Evolutionary conservation across 2,797 vertebrate species (phyloP).

Genomic region (Channa striata): DNA sequence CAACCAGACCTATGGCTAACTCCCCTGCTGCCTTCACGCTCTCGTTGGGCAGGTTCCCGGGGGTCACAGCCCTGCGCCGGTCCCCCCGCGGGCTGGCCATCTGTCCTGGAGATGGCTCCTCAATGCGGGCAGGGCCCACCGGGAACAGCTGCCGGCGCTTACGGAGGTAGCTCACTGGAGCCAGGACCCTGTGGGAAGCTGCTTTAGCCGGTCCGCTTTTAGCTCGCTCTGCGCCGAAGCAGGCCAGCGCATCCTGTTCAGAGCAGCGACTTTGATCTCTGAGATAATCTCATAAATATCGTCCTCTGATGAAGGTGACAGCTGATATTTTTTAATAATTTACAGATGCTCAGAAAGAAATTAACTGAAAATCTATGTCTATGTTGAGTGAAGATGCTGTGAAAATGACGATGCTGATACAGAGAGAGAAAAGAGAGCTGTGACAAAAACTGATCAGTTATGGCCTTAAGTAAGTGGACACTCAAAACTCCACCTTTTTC

Average conservation of each 20-base stretch:
- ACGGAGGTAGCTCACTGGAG: constrained; percentile 49
- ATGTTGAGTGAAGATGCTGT: no score
- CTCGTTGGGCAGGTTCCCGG: constrained; percentile 69
- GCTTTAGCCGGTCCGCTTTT: constrained; percentile 60
- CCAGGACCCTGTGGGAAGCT: constrained; percentile 52
- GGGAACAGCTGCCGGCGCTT: constrained; percentile 66
- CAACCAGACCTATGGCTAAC: constrained; percentile 75
- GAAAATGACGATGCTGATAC: no score
- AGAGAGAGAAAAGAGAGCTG: no score
- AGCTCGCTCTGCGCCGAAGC: constrained; percentile 39
- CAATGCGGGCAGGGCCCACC: constrained; percentile 46
- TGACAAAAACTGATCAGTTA: no score
- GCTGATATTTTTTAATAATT: background rate
- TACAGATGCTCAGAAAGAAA: background rate
- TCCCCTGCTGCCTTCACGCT: constrained; percentile 52
- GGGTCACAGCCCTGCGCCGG: constrained; percentile 53
- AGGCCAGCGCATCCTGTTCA: constrained; percentile 33
- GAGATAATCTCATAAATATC: constrained; percentile 37
- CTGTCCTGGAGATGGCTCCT: constrained; percentile 60
- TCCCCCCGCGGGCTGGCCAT: constrained; percentile 52
- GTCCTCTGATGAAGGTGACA: constrained; percentile 1
- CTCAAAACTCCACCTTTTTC: no score
- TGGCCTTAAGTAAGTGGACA: no score
- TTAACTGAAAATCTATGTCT: background rate
- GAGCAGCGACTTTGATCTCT: constrained; percentile 34